Conservation (phyloP, 2,797 vertebrate genomes). For the Notolabrus celidotus region DNA sequence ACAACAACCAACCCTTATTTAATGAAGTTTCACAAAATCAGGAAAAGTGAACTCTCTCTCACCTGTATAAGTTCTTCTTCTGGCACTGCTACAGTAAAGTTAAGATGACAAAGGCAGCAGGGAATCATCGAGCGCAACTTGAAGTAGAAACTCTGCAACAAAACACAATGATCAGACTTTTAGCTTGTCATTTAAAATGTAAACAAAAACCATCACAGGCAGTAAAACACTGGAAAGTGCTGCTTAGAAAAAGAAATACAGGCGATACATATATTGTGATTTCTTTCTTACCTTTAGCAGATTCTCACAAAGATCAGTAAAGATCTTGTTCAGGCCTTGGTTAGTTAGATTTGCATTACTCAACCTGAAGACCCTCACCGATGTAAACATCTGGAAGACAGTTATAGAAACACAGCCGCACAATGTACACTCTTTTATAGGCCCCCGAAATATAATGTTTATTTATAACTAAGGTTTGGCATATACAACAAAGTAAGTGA, state of each 20-base stretch:
- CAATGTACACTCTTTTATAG: too few species aligned
- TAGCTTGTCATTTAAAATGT: conserved; percentile 6
- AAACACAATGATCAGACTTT: conserved; percentile 13
- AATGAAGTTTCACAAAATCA: neutral
- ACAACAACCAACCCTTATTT: too few species aligned
- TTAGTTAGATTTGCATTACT: conserved; percentile 93
- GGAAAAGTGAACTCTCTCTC: neutral
- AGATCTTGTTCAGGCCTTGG: conserved; percentile 96
- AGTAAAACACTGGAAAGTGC: neutral
- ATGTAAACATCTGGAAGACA: conserved; percentile 94
- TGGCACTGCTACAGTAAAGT: conserved; percentile 96
- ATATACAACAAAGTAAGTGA: neutral
- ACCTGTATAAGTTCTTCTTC: conserved; percentile 99
- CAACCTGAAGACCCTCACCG: conserved; percentile 94
- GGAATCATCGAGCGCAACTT: conserved; percentile 97
- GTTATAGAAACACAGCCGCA: neutral
- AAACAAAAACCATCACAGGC: neutral
- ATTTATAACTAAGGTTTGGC: neutral
- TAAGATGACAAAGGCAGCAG: conserved; percentile 97
- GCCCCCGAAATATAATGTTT: neutral
- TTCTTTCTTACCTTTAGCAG: conserved; percentile 90
- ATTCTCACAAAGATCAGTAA: conserved; percentile 98
- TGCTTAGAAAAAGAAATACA: neutral
- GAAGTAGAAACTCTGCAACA: conserved; percentile 96
- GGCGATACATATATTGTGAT: neutral